Conservation (phyloP, 2,797 vertebrate genomes). For the Parauchenoglanis punctatus region DNA sequence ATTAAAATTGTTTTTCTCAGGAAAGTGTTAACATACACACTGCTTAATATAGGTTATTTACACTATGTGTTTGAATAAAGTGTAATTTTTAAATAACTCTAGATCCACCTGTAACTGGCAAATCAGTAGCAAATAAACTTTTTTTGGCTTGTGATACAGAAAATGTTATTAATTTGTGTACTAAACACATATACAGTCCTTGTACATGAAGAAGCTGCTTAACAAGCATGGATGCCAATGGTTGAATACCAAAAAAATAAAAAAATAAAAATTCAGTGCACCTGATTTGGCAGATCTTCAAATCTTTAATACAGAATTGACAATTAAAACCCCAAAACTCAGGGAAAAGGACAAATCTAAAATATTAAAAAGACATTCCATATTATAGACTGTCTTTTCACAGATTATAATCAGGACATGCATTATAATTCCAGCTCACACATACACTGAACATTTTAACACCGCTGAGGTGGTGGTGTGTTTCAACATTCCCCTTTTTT, state of each 20-base stretch:
- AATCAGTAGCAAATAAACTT: conserved; percentile 1
- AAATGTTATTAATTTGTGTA: neutral
- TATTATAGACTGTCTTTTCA: neutral
- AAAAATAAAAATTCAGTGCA: neutral
- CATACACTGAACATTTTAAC: neutral
- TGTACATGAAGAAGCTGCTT: neutral
- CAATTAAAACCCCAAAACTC: neutral
- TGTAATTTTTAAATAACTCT: neutral
- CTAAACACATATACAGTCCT: neutral
- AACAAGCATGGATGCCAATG: neutral
- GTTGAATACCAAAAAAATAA: neutral
- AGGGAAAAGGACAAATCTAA: neutral
- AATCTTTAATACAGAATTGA: neutral
- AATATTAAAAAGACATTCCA: neutral
- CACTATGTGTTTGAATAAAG: conserved; percentile 5
- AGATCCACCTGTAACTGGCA: neutral
- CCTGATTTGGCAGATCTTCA: neutral
- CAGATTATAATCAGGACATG: neutral
- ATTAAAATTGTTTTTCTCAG: conserved; percentile 21
- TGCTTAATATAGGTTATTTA: neutral
- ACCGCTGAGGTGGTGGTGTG: neutral
- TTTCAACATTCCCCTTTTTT: neutral
- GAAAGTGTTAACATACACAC: conserved; percentile 28
- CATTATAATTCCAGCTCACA: neutral
- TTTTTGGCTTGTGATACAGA: conserved; percentile 13